Evolutionary conservation across 2,888 invertebrate species (phyloP).

Genomic region (Hyalella azteca): DNA sequence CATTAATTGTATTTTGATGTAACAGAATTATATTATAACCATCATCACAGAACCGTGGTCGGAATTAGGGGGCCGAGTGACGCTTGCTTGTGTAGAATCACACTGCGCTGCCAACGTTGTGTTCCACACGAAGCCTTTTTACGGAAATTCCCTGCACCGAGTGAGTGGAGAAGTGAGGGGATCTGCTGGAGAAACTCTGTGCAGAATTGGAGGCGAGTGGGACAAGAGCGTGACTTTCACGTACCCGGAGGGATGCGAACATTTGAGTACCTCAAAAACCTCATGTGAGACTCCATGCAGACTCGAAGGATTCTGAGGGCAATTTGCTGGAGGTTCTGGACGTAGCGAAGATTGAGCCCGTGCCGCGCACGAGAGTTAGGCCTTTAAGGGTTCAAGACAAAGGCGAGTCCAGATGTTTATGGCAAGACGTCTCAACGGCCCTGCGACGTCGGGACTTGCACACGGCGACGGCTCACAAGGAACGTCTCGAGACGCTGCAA

Average conservation of each 20-base stretch:
- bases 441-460: constrained; percentile 63
- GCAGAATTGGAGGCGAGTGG: constrained; percentile 60
- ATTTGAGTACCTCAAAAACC: background rate
- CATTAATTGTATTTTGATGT: too few species aligned
- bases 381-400: constrained; percentile 63
- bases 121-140: constrained; percentile 68
- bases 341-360: constrained; percentile 60
- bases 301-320: background rate
- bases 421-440: constrained; percentile 65
- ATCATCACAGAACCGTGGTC: constrained; percentile 67
- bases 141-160: constrained; percentile 66
- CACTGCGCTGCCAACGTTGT: constrained; percentile 63
- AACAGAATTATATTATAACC: too few species aligned
- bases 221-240: background rate
- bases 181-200: constrained; percentile 40
- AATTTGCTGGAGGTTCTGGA: constrained; percentile 61
- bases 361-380: constrained; percentile 63
- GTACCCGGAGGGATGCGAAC: background rate
- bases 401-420: constrained; percentile 65
- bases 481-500: constrained; percentile 58
- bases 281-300: background rate
- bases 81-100: constrained; percentile 63
- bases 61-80: constrained; percentile 66
- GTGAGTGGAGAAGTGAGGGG: constrained; percentile 66
- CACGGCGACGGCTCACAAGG: constrained; percentile 65